phyloP scores from a whole-genome alignment of 92 coral and sea anemone genomes.

The Actinostola sp. region DNA sequence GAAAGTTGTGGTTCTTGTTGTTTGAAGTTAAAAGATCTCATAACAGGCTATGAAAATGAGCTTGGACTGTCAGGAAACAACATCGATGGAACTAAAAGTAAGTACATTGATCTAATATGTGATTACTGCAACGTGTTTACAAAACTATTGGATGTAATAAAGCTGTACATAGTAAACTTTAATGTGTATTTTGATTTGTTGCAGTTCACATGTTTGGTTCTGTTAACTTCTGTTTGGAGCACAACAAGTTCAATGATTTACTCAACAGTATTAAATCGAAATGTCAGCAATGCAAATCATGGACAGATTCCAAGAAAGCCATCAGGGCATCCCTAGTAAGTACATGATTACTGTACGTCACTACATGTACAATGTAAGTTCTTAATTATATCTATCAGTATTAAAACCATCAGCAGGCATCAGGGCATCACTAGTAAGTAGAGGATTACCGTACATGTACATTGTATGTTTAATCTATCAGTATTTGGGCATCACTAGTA shows the following conservation, averaged over 20 bases:
- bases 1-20: slow-evolving; percentile 88
- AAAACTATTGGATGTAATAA: neutral
- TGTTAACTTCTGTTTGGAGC: slow-evolving; percentile 89
- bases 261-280: slow-evolving; percentile 85
- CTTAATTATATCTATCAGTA: no score
- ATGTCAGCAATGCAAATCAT: slow-evolving; percentile 84
- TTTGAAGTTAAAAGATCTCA: slow-evolving; percentile 71
- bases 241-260: slow-evolving; percentile 84
- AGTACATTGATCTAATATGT: slow-evolving; percentile 4
- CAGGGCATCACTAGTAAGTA: no score
- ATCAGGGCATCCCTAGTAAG: slow-evolving; percentile 88
- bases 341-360: no score
- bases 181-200: no score
- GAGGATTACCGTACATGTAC: no score
- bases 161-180: no score
- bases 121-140: neutral
- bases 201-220: slow-evolving; percentile 93
- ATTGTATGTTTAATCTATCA: no score
- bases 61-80: slow-evolving; percentile 72
- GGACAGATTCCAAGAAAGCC: slow-evolving; percentile 88
- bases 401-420: no score
- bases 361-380: neutral
- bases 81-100: slow-evolving; percentile 82
- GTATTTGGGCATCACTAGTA: no score
- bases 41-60: slow-evolving; percentile 66